Evolutionary conservation across 2,888 invertebrate species (phyloP).

Genomic region (Polietes domitor): DNA sequence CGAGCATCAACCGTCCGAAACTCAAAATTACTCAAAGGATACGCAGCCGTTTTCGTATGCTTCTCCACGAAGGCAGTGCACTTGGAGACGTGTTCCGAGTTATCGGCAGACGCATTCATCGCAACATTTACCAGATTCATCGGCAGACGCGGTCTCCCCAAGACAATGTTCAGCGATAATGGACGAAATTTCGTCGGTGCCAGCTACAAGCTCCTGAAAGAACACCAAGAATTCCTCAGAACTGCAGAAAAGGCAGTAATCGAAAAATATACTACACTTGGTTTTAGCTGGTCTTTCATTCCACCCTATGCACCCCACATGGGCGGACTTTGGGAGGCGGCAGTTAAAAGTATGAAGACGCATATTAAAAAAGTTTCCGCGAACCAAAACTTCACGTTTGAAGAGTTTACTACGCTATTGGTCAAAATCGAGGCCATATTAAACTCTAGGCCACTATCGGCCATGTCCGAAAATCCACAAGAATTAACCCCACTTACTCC

Average conservation of each 20-base stretch:
- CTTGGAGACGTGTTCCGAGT: conserved; percentile 50
- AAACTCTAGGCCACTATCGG: conserved; percentile 21
- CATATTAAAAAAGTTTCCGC: conserved; percentile 22
- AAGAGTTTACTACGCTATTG: conserved; percentile 45
- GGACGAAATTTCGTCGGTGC: conserved; percentile 53
- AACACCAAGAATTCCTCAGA: conserved; percentile 11
- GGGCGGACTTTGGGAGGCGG: conserved; percentile 51
- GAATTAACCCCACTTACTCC: conserved; percentile 45
- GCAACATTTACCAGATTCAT: conserved; percentile 50
- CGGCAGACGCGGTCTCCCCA: conserved; percentile 51
- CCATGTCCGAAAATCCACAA: conserved; percentile 38
- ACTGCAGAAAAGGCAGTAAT: not conserved
- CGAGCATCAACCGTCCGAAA: conserved; percentile 28
- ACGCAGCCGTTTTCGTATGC: conserved; percentile 51
- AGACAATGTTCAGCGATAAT: conserved; percentile 48
- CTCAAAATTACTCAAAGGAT: conserved; percentile 41
- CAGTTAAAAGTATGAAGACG: conserved; percentile 37
- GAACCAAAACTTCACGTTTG: conserved; percentile 25
- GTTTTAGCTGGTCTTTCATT: conserved; percentile 44
- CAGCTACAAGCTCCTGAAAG: not conserved
- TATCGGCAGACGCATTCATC: conserved; percentile 42
- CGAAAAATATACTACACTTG: not conserved
- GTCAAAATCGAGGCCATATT: conserved; percentile 34
- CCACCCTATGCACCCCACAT: conserved; percentile 52
- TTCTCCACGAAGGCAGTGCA: conserved; percentile 50